phyloP scores from a whole-genome alignment of 1,140 invertebrate genomes.

The Zophobas morio region DNA sequence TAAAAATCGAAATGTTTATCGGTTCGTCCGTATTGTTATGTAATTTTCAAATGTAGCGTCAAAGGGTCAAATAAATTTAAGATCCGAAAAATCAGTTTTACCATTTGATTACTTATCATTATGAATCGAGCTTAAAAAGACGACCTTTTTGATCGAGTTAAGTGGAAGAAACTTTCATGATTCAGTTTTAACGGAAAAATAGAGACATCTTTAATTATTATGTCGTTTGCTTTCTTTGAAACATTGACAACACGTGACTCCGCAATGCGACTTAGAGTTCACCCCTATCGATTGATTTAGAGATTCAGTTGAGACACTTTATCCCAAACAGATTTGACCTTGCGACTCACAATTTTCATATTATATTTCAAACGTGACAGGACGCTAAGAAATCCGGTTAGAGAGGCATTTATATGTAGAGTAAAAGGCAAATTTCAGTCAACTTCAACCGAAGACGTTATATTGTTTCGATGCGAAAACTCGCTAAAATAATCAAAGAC shows the following conservation, averaged over 20 bases:
- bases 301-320: constrained; percentile 45
- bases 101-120: too few relatives aligned
- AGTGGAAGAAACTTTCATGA: constrained; percentile 2
- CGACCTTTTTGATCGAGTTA: not conserved
- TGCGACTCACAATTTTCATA: constrained; percentile 34
- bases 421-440: not conserved
- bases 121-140: not conserved
- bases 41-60: too few relatives aligned
- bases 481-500: constrained; percentile 16
- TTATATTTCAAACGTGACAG: constrained; percentile 29
- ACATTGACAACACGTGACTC: constrained; percentile 43
- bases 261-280: constrained; percentile 42
- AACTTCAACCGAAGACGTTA: not conserved
- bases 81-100: too few relatives aligned
- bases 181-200: not conserved
- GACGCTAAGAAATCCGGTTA: not conserved
- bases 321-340: constrained; percentile 45
- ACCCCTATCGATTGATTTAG: constrained; percentile 46
- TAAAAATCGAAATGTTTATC: too few relatives aligned
- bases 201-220: constrained; percentile 20
- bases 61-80: too few relatives aligned
- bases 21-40: too few relatives aligned
- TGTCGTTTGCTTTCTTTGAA: constrained; percentile 44
- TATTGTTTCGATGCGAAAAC: not conserved
- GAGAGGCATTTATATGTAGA: not conserved